Percentiles rank a stretch among this genome's conserved stretches.
Conservation (phyloP, 1,140 invertebrate species). For the Bombus haemorrhoidalis region DNA sequence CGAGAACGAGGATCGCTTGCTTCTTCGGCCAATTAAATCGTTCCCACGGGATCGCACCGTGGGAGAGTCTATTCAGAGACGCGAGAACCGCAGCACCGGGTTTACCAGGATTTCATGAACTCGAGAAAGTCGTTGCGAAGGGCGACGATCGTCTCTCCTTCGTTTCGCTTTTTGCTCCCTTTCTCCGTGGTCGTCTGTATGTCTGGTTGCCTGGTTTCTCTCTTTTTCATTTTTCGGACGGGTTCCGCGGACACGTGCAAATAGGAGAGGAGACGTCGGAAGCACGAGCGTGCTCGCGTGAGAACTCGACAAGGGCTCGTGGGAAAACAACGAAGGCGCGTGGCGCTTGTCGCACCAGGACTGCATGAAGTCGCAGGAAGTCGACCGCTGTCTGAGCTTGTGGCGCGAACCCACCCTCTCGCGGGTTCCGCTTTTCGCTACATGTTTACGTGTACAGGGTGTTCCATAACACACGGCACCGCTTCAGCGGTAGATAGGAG, state of each 20-base stretch:
- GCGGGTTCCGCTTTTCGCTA: too few species aligned
- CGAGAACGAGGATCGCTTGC: slow-evolving; percentile 26
- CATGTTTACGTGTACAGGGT: neutral
- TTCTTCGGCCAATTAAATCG: slow-evolving; percentile 73
- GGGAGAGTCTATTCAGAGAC: slow-evolving; percentile 74
- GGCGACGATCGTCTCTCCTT: slow-evolving; percentile 8
- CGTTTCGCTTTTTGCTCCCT: neutral
- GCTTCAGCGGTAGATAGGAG: too few species aligned
- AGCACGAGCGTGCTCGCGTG: slow-evolving; percentile 69
- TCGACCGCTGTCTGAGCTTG: neutral
- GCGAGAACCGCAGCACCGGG: slow-evolving; percentile 67
- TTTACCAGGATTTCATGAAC: slow-evolving; percentile 63
- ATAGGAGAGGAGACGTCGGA: slow-evolving; percentile 34
- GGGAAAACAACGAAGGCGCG: slow-evolving; percentile 80
- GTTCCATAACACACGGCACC: too few species aligned
- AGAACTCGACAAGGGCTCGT: slow-evolving; percentile 80
- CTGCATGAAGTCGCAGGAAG: slow-evolving; percentile 63
- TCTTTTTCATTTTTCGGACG: neutral
- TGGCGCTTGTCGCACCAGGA: slow-evolving; percentile 81
- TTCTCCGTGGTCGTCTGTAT: neutral
- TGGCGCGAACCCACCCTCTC: slow-evolving; percentile 26
- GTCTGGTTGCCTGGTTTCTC: neutral
- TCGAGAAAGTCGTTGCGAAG: slow-evolving; percentile 62
- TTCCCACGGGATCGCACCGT: slow-evolving; percentile 77
- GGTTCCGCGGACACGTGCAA: slow-evolving; percentile 23